Evolutionary conservation across 1,140 invertebrate species (phyloP).

Genomic region (Antheraea mylitta): DNA sequence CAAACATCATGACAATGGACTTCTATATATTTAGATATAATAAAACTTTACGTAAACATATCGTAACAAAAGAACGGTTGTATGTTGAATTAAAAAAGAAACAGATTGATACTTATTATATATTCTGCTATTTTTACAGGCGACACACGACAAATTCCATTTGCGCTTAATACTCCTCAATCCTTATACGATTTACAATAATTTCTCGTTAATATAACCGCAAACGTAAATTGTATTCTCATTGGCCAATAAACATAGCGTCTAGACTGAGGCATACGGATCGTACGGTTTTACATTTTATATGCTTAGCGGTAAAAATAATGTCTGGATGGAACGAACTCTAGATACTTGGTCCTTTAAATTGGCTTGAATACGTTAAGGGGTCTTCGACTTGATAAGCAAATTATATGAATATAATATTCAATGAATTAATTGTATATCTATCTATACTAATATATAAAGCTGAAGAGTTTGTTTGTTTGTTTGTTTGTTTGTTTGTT

Average conservation of each 20-base stretch:
- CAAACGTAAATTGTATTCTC: not conserved
- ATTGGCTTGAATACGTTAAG: not conserved
- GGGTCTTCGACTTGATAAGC: not conserved
- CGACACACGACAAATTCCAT: not conserved
- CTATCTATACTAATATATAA: too few relatives aligned
- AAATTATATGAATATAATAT: too few relatives aligned
- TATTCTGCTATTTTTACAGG: conserved; percentile 1
- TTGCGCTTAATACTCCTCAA: not conserved
- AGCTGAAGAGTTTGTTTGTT: too few relatives aligned
- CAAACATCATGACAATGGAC: too few relatives aligned
- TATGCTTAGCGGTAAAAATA: not conserved
- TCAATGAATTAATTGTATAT: too few relatives aligned
- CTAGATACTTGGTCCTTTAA: not conserved
- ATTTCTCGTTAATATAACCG: not conserved
- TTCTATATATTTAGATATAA: too few relatives aligned
- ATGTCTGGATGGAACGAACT: not conserved
- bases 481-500: too few relatives aligned
- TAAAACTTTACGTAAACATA: too few relatives aligned
- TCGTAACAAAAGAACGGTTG: too few relatives aligned
- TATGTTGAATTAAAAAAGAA: not conserved
- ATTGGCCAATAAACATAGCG: not conserved
- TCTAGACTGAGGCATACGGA: not conserved
- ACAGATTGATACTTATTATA: not conserved
- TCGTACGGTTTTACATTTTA: not conserved
- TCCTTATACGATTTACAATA: not conserved